Evolutionary conservation across 2,797 vertebrate genomes (phyloP).

Genomic region (Urophycis tenuis): DNA sequence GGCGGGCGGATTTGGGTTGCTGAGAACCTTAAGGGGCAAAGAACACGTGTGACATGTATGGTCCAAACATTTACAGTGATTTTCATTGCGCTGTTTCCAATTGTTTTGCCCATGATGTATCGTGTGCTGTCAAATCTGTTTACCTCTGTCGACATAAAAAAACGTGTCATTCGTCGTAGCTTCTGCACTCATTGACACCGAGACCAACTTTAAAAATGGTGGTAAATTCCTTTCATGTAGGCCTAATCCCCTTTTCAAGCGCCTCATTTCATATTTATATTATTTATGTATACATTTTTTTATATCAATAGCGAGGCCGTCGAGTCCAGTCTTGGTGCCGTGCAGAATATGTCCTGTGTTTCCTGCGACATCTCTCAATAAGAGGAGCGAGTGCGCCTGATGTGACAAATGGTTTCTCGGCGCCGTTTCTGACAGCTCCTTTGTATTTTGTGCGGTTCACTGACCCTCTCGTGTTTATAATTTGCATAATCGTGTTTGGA

Average conservation of each 20-base stretch:
- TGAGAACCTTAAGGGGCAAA: background rate
- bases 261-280: conserved; percentile 8
- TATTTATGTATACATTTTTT: background rate
- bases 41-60: background rate
- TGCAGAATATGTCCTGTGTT: background rate
- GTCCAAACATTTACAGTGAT: background rate
- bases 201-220: background rate
- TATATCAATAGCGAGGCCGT: conserved; percentile 17
- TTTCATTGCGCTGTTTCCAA: background rate
- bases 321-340: background rate
- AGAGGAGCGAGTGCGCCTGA: background rate
- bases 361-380: background rate
- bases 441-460: too few relatives aligned
- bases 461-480: background rate
- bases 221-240: background rate
- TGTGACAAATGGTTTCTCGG: background rate
- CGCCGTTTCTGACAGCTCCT: background rate
- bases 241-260: conserved; percentile 1
- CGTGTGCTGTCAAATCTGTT: background rate
- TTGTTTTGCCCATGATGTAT: background rate
- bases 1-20: background rate
- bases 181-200: background rate
- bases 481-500: background rate
- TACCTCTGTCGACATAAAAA: background rate
- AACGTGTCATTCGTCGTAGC: background rate